Conservation (phyloP, 2,113 vertebrate species). For the Sturnira hondurensis region DNA sequence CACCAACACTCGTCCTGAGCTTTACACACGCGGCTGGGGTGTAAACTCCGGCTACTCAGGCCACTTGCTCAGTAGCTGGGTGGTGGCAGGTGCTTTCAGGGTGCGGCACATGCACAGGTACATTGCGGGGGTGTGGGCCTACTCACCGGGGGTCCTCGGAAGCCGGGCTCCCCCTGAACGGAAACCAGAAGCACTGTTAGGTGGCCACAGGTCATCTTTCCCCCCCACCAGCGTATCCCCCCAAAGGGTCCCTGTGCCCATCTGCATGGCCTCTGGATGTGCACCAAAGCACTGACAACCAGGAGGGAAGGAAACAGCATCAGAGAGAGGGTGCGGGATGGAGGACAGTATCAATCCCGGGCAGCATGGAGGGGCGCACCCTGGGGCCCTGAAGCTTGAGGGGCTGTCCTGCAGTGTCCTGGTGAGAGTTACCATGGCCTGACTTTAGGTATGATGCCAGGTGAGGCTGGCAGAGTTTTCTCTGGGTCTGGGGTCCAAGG, state of each 20-base stretch:
- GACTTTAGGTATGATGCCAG: not conserved
- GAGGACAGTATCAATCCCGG: not conserved
- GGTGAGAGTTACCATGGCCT: rapidly evolving
- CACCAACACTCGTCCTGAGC: rapidly evolving
- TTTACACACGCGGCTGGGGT: too few relatives aligned
- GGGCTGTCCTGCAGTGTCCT: not conserved
- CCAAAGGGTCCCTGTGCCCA: rapidly evolving
- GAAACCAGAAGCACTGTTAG: not conserved
- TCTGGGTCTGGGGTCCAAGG: not conserved
- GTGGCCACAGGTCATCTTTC: rapidly evolving
- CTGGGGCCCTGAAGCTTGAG: not conserved
- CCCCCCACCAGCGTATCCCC: not conserved
- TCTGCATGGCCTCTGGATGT: rapidly evolving
- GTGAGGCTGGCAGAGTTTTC: not conserved
- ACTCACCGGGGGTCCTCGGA: slow-evolving; percentile 73
- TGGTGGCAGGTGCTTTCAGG: rapidly evolving
- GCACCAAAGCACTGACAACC: not conserved
- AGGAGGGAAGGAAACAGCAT: rapidly evolving
- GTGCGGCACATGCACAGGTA: rapidly evolving
- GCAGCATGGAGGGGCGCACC: rapidly evolving
- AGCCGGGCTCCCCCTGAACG: slow-evolving; percentile 64
- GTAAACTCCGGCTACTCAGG: rapidly evolving
- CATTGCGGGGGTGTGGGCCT: rapidly evolving
- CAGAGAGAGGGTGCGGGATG: not conserved
- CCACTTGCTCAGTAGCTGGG: rapidly evolving